These are phyloP conservation scores for Lepetodrilus schrolli DNA, from an alignment of 2,888 invertebrate genomes.

Conservation along the genomic window DNA sequence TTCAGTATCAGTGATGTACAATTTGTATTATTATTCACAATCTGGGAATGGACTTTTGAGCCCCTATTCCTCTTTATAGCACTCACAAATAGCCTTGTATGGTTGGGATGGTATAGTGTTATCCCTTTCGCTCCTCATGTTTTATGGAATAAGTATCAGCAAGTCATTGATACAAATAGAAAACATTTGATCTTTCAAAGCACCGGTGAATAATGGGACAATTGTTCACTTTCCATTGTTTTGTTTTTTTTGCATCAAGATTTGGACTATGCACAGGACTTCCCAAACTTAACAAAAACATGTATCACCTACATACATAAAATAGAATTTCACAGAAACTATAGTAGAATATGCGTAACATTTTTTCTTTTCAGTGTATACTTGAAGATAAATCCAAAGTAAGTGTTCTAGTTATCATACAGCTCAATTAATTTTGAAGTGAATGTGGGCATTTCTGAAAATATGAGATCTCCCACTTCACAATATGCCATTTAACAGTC, in stretches of 20 bases:
- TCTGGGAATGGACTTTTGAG: slow-evolving; percentile 12
- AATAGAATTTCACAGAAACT: no score
- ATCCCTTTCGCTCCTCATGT: neutral
- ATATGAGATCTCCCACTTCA: no score
- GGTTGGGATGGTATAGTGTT: neutral
- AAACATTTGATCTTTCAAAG: slow-evolving; percentile 23
- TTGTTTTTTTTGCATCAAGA: slow-evolving; percentile 27
- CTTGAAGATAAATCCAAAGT: no score
- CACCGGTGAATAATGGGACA: slow-evolving; percentile 10
- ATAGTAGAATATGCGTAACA: no score
- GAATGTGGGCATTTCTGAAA: no score
- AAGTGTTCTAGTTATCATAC: no score
- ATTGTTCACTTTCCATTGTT: slow-evolving; percentile 20
- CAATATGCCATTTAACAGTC: no score
- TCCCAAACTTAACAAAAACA: slow-evolving; percentile 22
- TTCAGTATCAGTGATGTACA: slow-evolving; percentile 7
- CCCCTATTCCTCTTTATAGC: slow-evolving; percentile 11
- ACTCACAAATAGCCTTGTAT: slow-evolving; percentile 4
- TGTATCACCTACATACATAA: no score
- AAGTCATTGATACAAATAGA: slow-evolving; percentile 8
- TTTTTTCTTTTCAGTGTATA: no score
- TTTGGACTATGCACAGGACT: slow-evolving; percentile 17
- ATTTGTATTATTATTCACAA: neutral
- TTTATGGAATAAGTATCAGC: neutral
- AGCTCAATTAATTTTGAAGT: no score